Percentiles rank a stretch among this genome's conserved stretches.
These are phyloP conservation scores for Andrena praecox DNA, from an alignment of 2,888 invertebrate genomes.

Conservation along the genomic window DNA sequence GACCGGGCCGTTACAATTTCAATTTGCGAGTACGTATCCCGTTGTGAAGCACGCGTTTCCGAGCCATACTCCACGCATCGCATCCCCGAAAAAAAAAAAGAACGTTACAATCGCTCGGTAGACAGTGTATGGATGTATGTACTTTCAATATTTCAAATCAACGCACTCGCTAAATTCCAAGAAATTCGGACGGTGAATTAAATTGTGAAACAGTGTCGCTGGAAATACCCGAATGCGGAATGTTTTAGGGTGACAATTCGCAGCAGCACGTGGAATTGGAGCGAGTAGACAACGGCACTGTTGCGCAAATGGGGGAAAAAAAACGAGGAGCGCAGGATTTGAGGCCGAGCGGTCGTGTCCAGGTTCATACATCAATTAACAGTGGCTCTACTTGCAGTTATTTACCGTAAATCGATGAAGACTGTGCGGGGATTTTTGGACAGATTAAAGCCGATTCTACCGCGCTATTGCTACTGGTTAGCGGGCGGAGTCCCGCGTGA, in stretches of 20 bases:
- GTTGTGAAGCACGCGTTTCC: background rate
- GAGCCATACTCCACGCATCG: background rate
- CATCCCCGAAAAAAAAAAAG: background rate
- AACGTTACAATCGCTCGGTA: background rate
- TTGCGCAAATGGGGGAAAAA: background rate
- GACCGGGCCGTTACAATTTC: conserved; percentile 6
- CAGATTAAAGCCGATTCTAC: conserved; percentile 65
- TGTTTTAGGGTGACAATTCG: too few species aligned
- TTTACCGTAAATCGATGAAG: conserved; percentile 62
- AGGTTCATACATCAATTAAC: conserved; percentile 54
- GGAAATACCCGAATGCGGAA: too few species aligned
- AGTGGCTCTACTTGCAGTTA: conserved; percentile 50
- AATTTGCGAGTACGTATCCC: conserved; percentile 5
- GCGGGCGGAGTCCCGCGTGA: conserved; percentile 33
- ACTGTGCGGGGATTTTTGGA: conserved; percentile 60
- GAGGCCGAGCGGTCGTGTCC: background rate
- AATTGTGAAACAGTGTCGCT: too few species aligned
- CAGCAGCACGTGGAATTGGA: too few species aligned
- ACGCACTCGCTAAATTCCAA: too few species aligned
- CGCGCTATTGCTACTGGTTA: conserved; percentile 60
- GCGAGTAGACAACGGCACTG: background rate
- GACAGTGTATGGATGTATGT: too few species aligned
- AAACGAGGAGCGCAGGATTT: background rate
- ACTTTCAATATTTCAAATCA: too few species aligned
- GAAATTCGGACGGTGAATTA: too few species aligned